Evolutionary conservation across 2,797 vertebrate genomes (phyloP).

Genomic region (Novumbra hubbsi): DNA sequence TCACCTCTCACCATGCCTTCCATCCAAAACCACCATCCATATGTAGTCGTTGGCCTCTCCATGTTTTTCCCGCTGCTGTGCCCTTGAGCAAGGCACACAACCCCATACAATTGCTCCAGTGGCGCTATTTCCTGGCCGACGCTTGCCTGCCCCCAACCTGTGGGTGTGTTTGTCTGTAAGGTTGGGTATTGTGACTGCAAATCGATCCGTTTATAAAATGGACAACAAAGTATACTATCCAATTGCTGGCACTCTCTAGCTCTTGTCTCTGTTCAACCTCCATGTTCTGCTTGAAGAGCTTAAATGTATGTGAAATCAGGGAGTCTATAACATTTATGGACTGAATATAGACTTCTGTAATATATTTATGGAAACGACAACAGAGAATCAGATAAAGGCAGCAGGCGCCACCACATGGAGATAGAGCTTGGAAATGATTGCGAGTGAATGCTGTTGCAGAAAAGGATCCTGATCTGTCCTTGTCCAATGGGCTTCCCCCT

Average conservation of each 20-base stretch:
- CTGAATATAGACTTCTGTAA: background rate
- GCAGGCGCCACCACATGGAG: background rate
- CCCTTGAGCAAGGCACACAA: constrained; percentile 10
- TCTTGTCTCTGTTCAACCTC: background rate
- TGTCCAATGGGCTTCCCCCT: background rate
- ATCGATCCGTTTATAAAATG: background rate
- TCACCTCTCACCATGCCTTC: constrained; percentile 33
- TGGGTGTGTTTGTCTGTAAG: background rate
- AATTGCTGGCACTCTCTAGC: background rate
- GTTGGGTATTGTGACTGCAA: constrained; percentile 2
- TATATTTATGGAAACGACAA: background rate
- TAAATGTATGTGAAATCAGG: background rate
- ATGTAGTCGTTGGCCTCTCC: constrained; percentile 33
- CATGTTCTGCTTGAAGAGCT: background rate
- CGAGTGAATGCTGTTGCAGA: background rate
- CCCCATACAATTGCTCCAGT: background rate
- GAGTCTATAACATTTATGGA: background rate
- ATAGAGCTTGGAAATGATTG: background rate
- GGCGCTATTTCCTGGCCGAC: background rate
- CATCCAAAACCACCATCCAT: constrained; percentile 34
- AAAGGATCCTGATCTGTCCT: background rate
- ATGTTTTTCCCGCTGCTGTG: constrained; percentile 17
- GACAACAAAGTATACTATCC: background rate
- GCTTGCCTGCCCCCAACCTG: background rate
- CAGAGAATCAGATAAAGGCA: background rate